Evolutionary conservation across 2,888 invertebrate genomes (phyloP).

Genomic region (Phyllotreta striolata): DNA sequence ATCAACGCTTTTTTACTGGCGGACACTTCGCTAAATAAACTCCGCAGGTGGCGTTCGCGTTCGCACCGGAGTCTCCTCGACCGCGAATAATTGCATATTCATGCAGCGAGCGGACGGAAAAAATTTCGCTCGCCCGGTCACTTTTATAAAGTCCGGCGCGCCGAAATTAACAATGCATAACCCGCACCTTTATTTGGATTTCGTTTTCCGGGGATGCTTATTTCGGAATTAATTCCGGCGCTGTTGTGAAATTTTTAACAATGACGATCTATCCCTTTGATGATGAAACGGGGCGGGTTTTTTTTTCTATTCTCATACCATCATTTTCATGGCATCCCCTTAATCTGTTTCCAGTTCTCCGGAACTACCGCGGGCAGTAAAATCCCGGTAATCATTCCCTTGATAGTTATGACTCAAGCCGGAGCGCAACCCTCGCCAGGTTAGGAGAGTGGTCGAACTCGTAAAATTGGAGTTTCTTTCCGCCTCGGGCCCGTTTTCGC

Average conservation of each 20-base stretch:
- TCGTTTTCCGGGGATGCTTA: not conserved
- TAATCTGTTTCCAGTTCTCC: slow-evolving; percentile 34
- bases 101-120: slow-evolving; percentile 46
- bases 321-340: slow-evolving; percentile 9
- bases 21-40: slow-evolving; percentile 18
- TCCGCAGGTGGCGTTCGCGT: slow-evolving; percentile 27
- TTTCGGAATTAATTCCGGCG: no score
- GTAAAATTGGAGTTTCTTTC: slow-evolving; percentile 53
- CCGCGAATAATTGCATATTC: slow-evolving; percentile 47
- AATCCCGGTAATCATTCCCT: slow-evolving; percentile 55
- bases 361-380: slow-evolving; percentile 48
- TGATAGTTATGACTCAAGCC: slow-evolving; percentile 54
- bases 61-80: slow-evolving; percentile 32
- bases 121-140: slow-evolving; percentile 35
- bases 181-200: slow-evolving; percentile 12
- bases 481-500: slow-evolving; percentile 45
- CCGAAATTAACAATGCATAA: slow-evolving; percentile 44
- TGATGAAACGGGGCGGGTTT: no score
- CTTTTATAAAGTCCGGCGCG: slow-evolving; percentile 36
- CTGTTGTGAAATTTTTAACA: no score
- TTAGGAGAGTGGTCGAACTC: slow-evolving; percentile 51
- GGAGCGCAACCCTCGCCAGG: slow-evolving; percentile 51
- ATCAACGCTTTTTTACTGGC: slow-evolving; percentile 7
- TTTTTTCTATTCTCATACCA: no score
- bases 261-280: no score